Evolutionary conservation across 2,113 vertebrate genomes (phyloP).

Genomic region (Montifringilla adamsi): DNA sequence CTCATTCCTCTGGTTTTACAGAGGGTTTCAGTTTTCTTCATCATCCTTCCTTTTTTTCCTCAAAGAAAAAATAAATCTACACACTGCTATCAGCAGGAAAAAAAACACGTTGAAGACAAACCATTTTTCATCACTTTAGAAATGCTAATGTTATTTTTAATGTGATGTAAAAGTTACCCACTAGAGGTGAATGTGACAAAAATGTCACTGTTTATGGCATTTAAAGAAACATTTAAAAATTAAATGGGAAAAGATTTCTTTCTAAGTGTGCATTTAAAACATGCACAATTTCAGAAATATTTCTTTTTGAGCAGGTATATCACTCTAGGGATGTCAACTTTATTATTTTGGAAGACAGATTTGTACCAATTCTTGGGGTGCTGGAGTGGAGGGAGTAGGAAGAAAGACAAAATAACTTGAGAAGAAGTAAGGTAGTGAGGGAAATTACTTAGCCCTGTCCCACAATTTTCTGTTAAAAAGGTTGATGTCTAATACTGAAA

Average conservation of each 20-base stretch:
- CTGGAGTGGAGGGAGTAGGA: accelerated
- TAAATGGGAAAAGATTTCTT: too few relatives aligned
- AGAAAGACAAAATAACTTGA: neutral
- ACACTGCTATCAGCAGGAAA: neutral
- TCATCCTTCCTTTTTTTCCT: neutral
- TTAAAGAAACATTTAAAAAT: too few relatives aligned
- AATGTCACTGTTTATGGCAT: neutral
- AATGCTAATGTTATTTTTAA: neutral
- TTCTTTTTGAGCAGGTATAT: neutral
- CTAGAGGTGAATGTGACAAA: neutral
- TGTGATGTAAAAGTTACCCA: neutral
- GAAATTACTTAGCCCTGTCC: neutral
- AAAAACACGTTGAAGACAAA: neutral
- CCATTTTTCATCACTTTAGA: neutral
- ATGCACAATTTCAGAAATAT: neutral
- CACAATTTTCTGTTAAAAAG: neutral
- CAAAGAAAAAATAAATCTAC: neutral
- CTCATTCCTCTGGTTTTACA: neutral
- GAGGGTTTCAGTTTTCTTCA: neutral
- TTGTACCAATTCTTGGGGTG: neutral
- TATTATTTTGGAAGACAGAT: neutral
- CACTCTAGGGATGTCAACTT: neutral
- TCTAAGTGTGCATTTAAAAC: neutral
- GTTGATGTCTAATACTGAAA: neutral
- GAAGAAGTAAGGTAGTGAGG: neutral